These are phyloP conservation scores for Prolemur simus DNA, from an alignment of 2,113 vertebrate genomes.

Conservation along the genomic window DNA sequence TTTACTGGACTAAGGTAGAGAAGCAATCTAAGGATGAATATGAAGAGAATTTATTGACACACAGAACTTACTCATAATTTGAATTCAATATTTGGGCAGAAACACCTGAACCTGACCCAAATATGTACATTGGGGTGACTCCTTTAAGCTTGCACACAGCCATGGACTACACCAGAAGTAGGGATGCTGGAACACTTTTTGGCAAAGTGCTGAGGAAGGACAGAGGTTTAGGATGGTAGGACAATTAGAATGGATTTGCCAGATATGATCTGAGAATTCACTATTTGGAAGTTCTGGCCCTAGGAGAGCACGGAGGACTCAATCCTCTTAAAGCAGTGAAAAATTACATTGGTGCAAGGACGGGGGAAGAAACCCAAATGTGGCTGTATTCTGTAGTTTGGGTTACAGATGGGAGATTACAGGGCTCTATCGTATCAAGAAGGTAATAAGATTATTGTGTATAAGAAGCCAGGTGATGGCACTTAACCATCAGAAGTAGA, in stretches of 20 bases:
- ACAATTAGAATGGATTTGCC: neutral
- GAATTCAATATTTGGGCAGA: neutral
- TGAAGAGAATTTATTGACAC: neutral
- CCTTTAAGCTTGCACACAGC: neutral
- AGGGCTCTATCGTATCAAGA: neutral
- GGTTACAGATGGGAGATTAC: too few relatives aligned
- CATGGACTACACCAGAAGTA: neutral
- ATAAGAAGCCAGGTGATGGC: neutral
- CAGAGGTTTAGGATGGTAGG: neutral
- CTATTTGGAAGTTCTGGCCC: neutral
- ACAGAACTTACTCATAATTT: neutral
- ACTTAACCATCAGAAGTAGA: neutral
- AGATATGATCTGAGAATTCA: neutral
- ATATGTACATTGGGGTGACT: neutral
- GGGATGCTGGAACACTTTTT: neutral
- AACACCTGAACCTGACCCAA: neutral
- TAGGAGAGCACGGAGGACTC: rapidly evolving
- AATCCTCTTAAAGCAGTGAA: neutral
- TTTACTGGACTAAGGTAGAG: neutral
- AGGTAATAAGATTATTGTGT: neutral
- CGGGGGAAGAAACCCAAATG: neutral
- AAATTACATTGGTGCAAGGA: neutral
- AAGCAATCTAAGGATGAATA: neutral
- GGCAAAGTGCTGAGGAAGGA: neutral
- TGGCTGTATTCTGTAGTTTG: neutral